A percentile compares a stretch with the other conserved stretches of the same genome.
phyloP scores from a whole-genome alignment of 2,888 invertebrate genomes.

The Caenorhabditis wallacei region DNA sequence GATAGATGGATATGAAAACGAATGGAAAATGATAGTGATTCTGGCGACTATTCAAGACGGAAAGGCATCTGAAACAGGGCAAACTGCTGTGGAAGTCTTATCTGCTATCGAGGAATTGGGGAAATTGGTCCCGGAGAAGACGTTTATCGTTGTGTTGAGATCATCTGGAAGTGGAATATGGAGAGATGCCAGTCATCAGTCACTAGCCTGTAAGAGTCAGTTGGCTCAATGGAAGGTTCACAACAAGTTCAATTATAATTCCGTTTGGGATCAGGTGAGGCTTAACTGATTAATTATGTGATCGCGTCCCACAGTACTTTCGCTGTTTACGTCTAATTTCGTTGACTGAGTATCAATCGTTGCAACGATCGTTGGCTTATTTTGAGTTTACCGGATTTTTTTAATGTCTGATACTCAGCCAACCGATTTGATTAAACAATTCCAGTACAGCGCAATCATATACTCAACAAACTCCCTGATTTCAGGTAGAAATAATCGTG shows the following conservation, averaged over 20 bases:
- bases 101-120: constrained; percentile 70
- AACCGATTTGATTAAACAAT: no score
- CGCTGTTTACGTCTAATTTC: no score
- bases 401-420: no score
- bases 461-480: no score
- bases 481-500: constrained; percentile 72
- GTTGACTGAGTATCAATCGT: no score
- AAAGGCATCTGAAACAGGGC: constrained; percentile 74
- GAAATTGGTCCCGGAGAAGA: constrained; percentile 66
- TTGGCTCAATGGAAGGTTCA: constrained; percentile 73
- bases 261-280: constrained; percentile 74
- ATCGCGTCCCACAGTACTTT: no score
- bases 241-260: constrained; percentile 71
- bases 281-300: not conserved
- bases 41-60: constrained; percentile 75
- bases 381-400: no score
- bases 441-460: not conserved
- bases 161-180: constrained; percentile 74
- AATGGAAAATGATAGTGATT: constrained; percentile 75
- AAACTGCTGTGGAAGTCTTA: constrained; percentile 75
- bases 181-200: constrained; percentile 70
- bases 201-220: constrained; percentile 68
- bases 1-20: constrained; percentile 60
- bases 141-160: constrained; percentile 71
- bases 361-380: no score